Evolutionary conservation across 2,888 invertebrate genomes (phyloP), one percentile per base, ranked within the genome.

Genomic region (Carabus problematicus): DNA sequence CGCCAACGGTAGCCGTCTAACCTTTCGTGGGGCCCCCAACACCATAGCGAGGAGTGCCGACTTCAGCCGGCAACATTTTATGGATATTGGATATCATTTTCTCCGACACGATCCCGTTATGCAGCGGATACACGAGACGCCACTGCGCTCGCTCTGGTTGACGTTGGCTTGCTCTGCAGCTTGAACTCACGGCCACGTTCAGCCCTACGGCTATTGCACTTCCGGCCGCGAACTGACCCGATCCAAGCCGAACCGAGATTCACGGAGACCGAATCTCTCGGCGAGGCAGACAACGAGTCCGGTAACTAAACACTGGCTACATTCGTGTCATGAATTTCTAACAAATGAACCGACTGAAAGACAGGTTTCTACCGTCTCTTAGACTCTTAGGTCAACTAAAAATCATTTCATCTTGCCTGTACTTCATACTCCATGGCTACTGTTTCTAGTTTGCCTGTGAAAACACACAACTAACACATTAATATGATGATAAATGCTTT

Each of bases 41-140:
- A 2, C 29, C 6, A 6, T 29, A 29, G n/a, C n/a, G n/a, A n/a
- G n/a, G 29, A 29, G 29, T 29, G 29, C 6, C 6, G 3, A 29
- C 3, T 29, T 29, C 29, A 29, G 29, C 2, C 49, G 49, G 52
- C 42, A 47, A 2, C 49, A 54, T 52, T 63, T 63, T 63, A 63
- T 63, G 63, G 63, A 54, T 63, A 63, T 63, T 63, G 63, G 54
- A 63, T 63, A 54, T 54, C 63, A 63, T 63, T 63, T 63, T 54
- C 63, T 40, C 11, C 29, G 19, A 9, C 29, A 29, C 29, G 29
- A 29, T 29, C 19, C 9, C 40, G 62, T 29, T 60, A 63, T 64
- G 63, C 63, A 64, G 18, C 63, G 42, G 63, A 45, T 45, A 54
- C 42, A 8, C 12, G 29, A 8, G 12, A 54, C 55, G 52, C 52